Evolutionary conservation across 1,140 invertebrate species (phyloP).

Genomic region (Adoxophyes honmai): DNA sequence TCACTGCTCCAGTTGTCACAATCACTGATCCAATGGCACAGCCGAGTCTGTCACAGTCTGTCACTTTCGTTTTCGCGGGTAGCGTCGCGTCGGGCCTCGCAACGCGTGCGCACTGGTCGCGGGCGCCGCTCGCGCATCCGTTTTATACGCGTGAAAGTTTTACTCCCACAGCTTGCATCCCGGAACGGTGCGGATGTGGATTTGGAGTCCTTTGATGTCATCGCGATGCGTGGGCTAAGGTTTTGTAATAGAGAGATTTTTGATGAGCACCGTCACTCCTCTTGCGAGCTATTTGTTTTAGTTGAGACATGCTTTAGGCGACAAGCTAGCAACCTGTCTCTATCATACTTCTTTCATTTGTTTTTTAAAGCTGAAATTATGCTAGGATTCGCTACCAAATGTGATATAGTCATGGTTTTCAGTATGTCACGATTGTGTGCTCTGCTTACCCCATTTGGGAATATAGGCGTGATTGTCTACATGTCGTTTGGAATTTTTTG

Average conservation of each 20-base stretch:
- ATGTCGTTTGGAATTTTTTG: too few species aligned
- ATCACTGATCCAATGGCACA: conserved; percentile 52
- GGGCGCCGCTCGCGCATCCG: conserved; percentile 41
- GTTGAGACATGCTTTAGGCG: too few species aligned
- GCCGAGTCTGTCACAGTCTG: conserved; percentile 32
- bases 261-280: too few species aligned
- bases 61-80: conserved; percentile 68
- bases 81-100: conserved; percentile 35
- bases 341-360: too few species aligned
- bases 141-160: conserved; percentile 74
- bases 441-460: too few species aligned
- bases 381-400: too few species aligned
- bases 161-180: conserved; percentile 50
- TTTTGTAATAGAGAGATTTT: conserved; percentile 15
- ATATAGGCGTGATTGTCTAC: too few species aligned
- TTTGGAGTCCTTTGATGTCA: conserved; percentile 61
- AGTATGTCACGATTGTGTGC: too few species aligned
- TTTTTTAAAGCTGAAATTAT: too few species aligned
- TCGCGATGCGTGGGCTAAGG: conserved; percentile 27
- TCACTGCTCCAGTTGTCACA: conserved; percentile 66
- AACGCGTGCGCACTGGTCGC: conserved; percentile 58
- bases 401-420: too few species aligned
- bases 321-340: too few species aligned
- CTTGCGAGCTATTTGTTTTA: too few species aligned
- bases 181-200: conserved; percentile 55